Base-by-base conservation (phyloP, 2,888 invertebrate species). In the Monochamus alternatus region DNA sequence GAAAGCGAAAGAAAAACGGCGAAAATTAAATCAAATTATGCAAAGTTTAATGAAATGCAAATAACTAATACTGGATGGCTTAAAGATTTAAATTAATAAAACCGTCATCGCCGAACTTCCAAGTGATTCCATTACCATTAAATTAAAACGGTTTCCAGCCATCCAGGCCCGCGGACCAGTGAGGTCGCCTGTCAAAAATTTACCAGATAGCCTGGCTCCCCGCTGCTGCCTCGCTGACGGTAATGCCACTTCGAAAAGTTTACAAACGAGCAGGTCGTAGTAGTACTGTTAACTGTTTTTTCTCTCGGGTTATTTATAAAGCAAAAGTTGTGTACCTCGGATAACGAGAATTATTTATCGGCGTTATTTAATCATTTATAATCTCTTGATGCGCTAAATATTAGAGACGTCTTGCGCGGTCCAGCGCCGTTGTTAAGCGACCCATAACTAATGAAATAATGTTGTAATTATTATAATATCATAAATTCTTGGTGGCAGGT, bases 161-260 rank as follows among this genome's bases (percentile, higher is more conserved):
- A 55, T 22, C 43, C 51, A 51, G 43, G 10, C 69, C 51, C 69
- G 47, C 31, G 60, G 31, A 60, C 47, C 60, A 69, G 12, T 51
- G 69, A 69, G 47, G 69, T 62, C 69, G 69, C 60, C 62, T 69
- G 69, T 69, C 69, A 59, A 62, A 68, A 69, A 69, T 69, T 62
- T 60, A 62, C 47, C 60, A 69, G 69, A 69, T 69, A 69, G 60
- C 60, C 12, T 47, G 69, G 60, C 69, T 30, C 22, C 69, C 69
- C 47, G 69, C 62, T 69, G 69, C 60, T 60, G 7, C 22, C 5
- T 30, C 44, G 69, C 60, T 69, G 69, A 69, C 47, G 69, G 55
- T 47, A 47, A 47, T 3, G 9, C 55, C 52, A 52, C n/a, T 55
- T 55, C 52, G 66, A 67, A 67, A 52, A 52, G 52, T 55, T 66